Evolutionary conservation across 2,113 vertebrate species (phyloP).

Genomic region (Gracilinanus agilis): DNA sequence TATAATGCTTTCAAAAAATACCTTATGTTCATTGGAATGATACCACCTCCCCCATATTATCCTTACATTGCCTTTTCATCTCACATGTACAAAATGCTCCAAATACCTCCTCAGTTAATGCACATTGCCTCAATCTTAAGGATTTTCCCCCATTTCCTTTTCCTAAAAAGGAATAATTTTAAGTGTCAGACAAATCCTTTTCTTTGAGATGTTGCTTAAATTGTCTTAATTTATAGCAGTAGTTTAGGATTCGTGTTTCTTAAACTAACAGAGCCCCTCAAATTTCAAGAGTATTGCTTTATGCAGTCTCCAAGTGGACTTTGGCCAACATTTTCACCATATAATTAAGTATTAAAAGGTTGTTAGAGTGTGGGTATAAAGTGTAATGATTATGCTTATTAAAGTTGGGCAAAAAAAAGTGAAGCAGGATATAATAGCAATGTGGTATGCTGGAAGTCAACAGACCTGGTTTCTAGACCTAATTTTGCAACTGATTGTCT

Average conservation of each 20-base stretch:
- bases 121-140: not conserved
- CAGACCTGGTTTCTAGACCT: not conserved
- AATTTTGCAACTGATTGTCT: not conserved
- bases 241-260: constrained; percentile 9
- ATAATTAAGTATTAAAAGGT: not conserved
- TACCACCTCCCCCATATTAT: not conserved
- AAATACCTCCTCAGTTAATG: not conserved
- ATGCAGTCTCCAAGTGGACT: constrained; percentile 31
- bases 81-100: constrained; percentile 5
- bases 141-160: constrained; percentile 8
- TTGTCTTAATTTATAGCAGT: not conserved
- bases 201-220: constrained; percentile 15
- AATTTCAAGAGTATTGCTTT: constrained; percentile 33
- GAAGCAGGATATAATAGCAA: not conserved
- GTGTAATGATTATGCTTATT: not conserved
- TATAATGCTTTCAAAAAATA: not conserved
- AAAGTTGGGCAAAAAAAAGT: not conserved
- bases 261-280: constrained; percentile 36
- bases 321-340: constrained; percentile 19
- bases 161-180: constrained; percentile 1
- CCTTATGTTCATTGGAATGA: not conserved
- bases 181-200: constrained; percentile 6
- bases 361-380: not conserved
- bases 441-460: not conserved
- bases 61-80: constrained; percentile 19